phyloP scores from a whole-genome alignment of 1,140 invertebrate species.

The Epicauta chinensis region DNA sequence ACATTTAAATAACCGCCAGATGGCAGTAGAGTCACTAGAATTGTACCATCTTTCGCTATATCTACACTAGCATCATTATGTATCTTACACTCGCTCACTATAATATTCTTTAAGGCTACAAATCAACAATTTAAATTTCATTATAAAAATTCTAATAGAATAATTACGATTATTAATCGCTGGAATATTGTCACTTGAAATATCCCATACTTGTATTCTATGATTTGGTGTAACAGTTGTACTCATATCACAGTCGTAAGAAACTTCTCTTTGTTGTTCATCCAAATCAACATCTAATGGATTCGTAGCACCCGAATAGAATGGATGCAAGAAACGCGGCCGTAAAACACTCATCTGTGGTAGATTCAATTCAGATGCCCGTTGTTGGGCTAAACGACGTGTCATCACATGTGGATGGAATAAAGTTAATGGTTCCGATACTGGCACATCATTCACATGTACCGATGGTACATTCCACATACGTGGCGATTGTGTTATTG shows the following conservation, averaged over 20 bases:
- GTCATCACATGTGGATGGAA: slow-evolving; percentile 5
- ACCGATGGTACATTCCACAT: slow-evolving; percentile 49
- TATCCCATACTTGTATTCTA: slow-evolving; percentile 79
- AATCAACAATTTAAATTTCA: slow-evolving; percentile 25
- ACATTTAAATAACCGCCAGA: slow-evolving; percentile 54
- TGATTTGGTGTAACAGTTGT: slow-evolving; percentile 51
- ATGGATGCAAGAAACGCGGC: slow-evolving; percentile 42
- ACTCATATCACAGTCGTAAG: slow-evolving; percentile 38
- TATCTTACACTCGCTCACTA: slow-evolving; percentile 75
- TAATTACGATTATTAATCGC: slow-evolving; percentile 64
- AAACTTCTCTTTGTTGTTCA: slow-evolving; percentile 38
- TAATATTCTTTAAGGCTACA: slow-evolving; percentile 66
- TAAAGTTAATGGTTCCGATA: slow-evolving; percentile 36
- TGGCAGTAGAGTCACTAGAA: slow-evolving; percentile 68
- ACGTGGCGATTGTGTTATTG: neutral
- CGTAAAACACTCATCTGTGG: slow-evolving; percentile 30
- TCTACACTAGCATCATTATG: slow-evolving; percentile 84
- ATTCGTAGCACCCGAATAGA: slow-evolving; percentile 39
- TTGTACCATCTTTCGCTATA: slow-evolving; percentile 71
- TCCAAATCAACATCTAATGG: slow-evolving; percentile 42
- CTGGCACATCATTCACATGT: slow-evolving; percentile 53
- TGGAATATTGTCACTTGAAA: slow-evolving; percentile 62
- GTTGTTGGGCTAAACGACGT: slow-evolving; percentile 24
- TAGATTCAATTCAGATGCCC: slow-evolving; percentile 26
- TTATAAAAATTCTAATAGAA: neutral